Base-by-base conservation (phyloP, 92 coral and sea anemone species). In the Epizoanthus stellaris region DNA sequence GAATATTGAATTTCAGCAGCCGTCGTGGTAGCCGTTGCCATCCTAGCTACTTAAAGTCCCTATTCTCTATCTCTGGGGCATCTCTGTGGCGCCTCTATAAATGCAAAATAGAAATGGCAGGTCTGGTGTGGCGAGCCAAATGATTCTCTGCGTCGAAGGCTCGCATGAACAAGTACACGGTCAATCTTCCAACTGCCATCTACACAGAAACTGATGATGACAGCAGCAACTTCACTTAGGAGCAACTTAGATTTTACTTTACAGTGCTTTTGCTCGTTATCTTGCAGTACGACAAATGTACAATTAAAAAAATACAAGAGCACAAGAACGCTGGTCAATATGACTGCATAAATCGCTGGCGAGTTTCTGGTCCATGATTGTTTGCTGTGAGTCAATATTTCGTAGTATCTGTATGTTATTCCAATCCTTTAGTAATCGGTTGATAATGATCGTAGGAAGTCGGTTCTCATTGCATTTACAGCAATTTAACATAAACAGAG, bases 401-500 rank as follows among this genome's bases (percentile, higher is more conserved):
- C 16, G 76, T n/a, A 45, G 59, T 56, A 7, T 40, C 76, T 72
- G 45, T 42, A 67, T 14, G 38, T 7, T 14, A 13, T 8, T 72
- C 58, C 76, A 47, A 6, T n/a, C 49, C 17, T 72, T 19, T 23
- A 72, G 21, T 71, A 6, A 17, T 16, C 8, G 1, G 76, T 71
- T 71, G 76, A 43, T n/a, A 72, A 17, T 7, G 82, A 40, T 77
- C 34, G 72, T 9, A 61, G 60, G 30, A 47, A 43, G 71, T 19
- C 82, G 4, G 11, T 0, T 7, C 38, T 38, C 68, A 58, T 40
- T 49, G 81, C 53, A 10, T 38, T 77, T 42, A 77, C 82, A 67
- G 49, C 49, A 67, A 14, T 61, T 77, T 62, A 79, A 3, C 71
- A 77, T 70, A 79, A 4, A 79, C 59, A 39, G 15, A 79, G 72